Base-by-base conservation (phyloP, 35 echinoderm and acorn worm genomes). In the Heliocidaris tuberculata region DNA sequence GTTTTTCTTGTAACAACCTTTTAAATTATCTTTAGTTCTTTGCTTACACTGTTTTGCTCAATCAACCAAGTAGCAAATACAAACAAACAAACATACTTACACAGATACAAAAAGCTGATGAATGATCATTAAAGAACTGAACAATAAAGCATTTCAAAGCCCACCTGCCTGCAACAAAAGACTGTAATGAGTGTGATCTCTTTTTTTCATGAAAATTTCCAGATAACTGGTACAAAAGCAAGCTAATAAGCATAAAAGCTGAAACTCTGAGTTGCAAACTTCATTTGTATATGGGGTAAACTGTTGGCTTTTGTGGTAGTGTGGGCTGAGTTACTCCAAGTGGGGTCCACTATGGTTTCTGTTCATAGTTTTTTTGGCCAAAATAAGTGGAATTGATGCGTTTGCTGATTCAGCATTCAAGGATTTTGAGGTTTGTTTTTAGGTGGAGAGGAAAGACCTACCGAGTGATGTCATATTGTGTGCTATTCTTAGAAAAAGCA, bases 401-500 rank as follows among this genome's bases (percentile, higher is more conserved):
- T 78, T 78, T 78, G 65, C 15, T 78, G 65, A 78, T n/a, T 78
- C 65, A 78, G 27, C 65, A n/a, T 78, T 78, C 27, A 7, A 8
- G 65, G 65, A 78, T 78, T 70, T n/a, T 78, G 65, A 78, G 65
- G 65, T 78, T 78, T 78, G 65, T 78, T 29, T 78, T 78, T 78
- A n/a, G 65, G 7, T n/a, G 19, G 7, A n/a, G 65, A 78, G 65
- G 65, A 78, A 78, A 78, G 65, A 78, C 65, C 65, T 78, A 78
- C 6, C 4, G 21, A 5, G 65, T 78, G 65, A 78, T 78, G 65
- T 78, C 65, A 78, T 78, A 78, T 6, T 78, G 65, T 19, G 27
- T n/a, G 19, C 65, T n/a, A 78, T 78, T 27, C 65, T 78, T 78
- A 78, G 65, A 78, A 78, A 78, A n/a, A 19, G 17, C 21, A 7